Base-by-base conservation (phyloP, 1,140 invertebrate species). In the Diplogasteroides magnus region DNA sequence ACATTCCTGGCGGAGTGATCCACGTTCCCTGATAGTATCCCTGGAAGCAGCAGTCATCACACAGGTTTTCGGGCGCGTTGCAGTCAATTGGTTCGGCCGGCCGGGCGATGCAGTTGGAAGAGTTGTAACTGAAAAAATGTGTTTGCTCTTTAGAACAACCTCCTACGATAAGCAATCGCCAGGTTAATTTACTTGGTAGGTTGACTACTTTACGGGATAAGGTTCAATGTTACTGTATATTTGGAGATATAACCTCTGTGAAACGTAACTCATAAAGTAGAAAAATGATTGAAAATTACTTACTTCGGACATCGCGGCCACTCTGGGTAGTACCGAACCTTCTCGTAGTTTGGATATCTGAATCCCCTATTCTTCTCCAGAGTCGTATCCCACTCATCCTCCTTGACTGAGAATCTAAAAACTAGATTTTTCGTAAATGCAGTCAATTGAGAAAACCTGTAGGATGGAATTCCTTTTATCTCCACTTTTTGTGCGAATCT, bases 361-460 rank as follows among this genome's bases (percentile, higher is more conserved):
- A 68, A 72, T 1, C 70, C 70, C 28, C 28, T 56, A 31, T 72
- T 72, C 26, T 56, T 14, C 13, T 60, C 31, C 14, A 72, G 31
- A 27, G 59, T 64, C 15, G 70, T 72, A 32, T 72, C 66, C 37
- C 58, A 72, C n/a, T 66, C 64, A n/a, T 72, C 66, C 13, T 66
- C 1, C 1, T 59, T 59, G 27, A 72, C 61, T 6, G 48, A 55
- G 68, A 70, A 70, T 31, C 27, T 27, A 58, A 71, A 70, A 31
- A 48, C n/a, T n/a, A n/a, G n/a, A n/a, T n/a, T n/a, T n/a, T n/a
- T n/a, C n/a, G n/a, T n/a, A n/a, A n/a, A n/a, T n/a, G n/a, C n/a
- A n/a, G n/a, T n/a, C n/a, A 6, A 6, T 48, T 48, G n/a, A n/a
- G n/a, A n/a, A n/a, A n/a, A n/a, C n/a, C n/a, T n/a, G n/a, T n/a